These are phyloP conservation scores for Bufo bufo DNA, from an alignment of 2,113 vertebrate genomes.

Conservation along the genomic window DNA sequence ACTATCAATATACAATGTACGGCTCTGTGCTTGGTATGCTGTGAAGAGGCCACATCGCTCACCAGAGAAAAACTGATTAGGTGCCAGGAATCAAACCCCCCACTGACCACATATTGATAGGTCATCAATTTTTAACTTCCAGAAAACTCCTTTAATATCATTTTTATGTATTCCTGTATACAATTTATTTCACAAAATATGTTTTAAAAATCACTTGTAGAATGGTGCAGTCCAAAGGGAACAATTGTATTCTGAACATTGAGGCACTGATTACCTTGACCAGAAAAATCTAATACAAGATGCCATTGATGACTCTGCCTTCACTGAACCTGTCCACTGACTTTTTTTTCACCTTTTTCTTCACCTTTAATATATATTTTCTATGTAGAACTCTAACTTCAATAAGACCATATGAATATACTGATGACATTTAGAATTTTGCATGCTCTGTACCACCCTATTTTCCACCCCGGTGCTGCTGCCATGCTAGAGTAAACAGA, in stretches of 20 bases:
- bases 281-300: not conserved
- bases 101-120: no score
- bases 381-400: conserved; percentile 82
- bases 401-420: conserved; percentile 88
- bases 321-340: not conserved
- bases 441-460: conserved; percentile 96
- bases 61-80: no score
- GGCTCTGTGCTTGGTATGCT: no score
- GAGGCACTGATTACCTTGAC: not conserved
- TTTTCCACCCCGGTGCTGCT: conserved; percentile 94
- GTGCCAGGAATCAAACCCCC: no score
- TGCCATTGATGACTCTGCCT: not conserved
- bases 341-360: not conserved
- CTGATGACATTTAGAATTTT: conserved; percentile 99
- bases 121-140: no score
- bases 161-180: not conserved
- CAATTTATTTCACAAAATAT: not conserved
- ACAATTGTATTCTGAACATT: not conserved
- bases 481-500: conserved; percentile 98
- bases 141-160: not conserved
- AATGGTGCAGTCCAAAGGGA: not conserved
- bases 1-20: no score
- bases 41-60: no score
- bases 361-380: not conserved
- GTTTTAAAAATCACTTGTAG: not conserved